Conservation (phyloP, 92 coral and sea anemone species). For the Umimayanthus chanpuru region DNA sequence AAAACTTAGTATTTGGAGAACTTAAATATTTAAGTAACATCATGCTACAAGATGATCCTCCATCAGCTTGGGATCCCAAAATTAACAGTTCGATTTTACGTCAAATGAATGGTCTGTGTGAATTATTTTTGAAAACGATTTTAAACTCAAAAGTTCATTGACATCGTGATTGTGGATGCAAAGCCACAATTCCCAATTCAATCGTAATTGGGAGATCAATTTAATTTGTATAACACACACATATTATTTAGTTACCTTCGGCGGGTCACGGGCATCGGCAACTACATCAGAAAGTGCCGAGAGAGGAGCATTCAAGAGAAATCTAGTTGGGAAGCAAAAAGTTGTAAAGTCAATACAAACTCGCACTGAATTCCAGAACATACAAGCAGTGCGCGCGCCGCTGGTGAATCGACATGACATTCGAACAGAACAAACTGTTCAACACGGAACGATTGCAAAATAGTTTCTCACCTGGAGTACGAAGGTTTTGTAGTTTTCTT, state of each 20-base stretch:
- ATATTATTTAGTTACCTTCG: constrained; percentile 62
- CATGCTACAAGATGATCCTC: too few relatives aligned
- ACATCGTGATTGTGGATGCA: too few relatives aligned
- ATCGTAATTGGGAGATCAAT: background rate
- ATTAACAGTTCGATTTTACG: too few relatives aligned
- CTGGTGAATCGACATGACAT: background rate
- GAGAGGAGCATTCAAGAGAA: constrained; percentile 85
- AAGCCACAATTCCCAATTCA: too few relatives aligned
- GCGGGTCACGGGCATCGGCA: constrained; percentile 92
- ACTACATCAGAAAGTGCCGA: constrained; percentile 89
- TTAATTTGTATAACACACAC: background rate
- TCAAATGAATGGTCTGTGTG: background rate
- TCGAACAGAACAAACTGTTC: background rate
- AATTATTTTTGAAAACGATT: background rate
- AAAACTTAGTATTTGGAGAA: too few relatives aligned
- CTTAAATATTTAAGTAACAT: too few relatives aligned
- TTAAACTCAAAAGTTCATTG: background rate
- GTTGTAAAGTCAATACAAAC: background rate
- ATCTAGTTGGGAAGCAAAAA: constrained; percentile 51
- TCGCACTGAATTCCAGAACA: constrained; percentile 49
- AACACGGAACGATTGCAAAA: background rate
- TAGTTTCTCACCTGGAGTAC: constrained; percentile 72
- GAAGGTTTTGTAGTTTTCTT: constrained; percentile 84
- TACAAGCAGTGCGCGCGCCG: constrained; percentile 10
- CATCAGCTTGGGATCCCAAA: too few relatives aligned